phyloP scores from a whole-genome alignment of 1,140 invertebrate genomes.

The Drosophila kurseongensis region DNA sequence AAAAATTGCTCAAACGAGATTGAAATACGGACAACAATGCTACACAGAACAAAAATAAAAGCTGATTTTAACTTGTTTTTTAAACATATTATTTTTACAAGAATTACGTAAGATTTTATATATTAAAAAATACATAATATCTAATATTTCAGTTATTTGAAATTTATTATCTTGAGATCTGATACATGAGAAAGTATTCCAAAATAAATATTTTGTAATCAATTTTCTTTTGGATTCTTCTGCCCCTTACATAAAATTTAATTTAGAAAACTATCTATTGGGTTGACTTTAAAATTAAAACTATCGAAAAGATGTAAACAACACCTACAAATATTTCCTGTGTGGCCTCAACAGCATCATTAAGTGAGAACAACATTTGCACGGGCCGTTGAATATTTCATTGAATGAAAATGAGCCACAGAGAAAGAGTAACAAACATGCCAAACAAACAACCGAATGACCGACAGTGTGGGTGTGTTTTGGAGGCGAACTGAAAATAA shows the following conservation, averaged over 20 bases:
- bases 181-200: no score
- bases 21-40: constrained; percentile 43
- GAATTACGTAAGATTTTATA: no score
- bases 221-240: no score
- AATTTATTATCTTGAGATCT: no score
- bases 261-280: no score
- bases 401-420: constrained; percentile 32
- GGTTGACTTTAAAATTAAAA: not conserved
- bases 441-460: constrained; percentile 62
- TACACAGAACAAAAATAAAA: not conserved
- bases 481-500: constrained; percentile 64
- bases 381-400: constrained; percentile 55
- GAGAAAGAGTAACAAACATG: constrained; percentile 61
- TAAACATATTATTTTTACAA: no score
- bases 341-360: constrained; percentile 25
- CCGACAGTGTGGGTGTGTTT: constrained; percentile 29
- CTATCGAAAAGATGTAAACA: not conserved
- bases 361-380: constrained; percentile 42
- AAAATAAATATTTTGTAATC: no score
- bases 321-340: not conserved
- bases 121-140: no score
- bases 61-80: no score
- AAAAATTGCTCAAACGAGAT: constrained; percentile 57
- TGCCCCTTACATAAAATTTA: no score
- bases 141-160: no score